Evolutionary conservation across 2,797 vertebrate genomes (phyloP).

Genomic region (Catharus ustulatus): DNA sequence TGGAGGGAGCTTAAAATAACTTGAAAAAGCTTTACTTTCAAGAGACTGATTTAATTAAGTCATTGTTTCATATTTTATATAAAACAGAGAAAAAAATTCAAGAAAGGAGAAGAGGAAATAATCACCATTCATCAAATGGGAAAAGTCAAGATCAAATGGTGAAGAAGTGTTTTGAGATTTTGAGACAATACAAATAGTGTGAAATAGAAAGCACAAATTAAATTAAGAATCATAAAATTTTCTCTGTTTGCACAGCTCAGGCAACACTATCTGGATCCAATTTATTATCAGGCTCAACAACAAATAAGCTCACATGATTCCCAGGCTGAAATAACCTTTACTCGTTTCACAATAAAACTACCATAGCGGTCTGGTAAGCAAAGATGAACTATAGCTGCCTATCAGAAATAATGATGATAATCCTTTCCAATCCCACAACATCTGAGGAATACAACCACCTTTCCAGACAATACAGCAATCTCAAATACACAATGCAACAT

Average conservation of each 20-base stretch:
- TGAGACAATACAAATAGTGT: constrained; percentile 11
- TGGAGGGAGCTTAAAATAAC: constrained; percentile 57
- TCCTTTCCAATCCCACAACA: constrained; percentile 17
- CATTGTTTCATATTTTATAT: not conserved
- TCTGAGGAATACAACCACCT: not conserved
- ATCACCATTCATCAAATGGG: constrained; percentile 6
- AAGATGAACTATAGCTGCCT: constrained; percentile 53
- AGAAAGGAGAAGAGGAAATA: not conserved
- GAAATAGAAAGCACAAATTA: constrained; percentile 42
- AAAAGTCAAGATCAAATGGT: not conserved
- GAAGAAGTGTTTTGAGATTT: constrained; percentile 29
- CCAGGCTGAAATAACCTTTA: constrained; percentile 51
- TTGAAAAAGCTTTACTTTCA: not conserved
- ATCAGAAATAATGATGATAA: constrained; percentile 61
- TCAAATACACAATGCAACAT: not conserved
- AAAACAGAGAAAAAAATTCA: not conserved
- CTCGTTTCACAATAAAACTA: constrained; percentile 32
- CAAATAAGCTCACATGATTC: constrained; percentile 29
- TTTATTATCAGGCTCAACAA: constrained; percentile 53
- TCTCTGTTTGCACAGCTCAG: constrained; percentile 4
- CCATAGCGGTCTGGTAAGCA: constrained; percentile 53
- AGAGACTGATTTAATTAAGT: constrained; percentile 45
- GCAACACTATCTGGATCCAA: constrained; percentile 24
- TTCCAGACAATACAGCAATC: not conserved
- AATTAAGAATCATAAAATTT: constrained; percentile 47